Evolutionary conservation across 2,797 vertebrate species (phyloP), one percentile per base, ranked within the genome.

Genomic region (Chelidonichthys spinosus): DNA sequence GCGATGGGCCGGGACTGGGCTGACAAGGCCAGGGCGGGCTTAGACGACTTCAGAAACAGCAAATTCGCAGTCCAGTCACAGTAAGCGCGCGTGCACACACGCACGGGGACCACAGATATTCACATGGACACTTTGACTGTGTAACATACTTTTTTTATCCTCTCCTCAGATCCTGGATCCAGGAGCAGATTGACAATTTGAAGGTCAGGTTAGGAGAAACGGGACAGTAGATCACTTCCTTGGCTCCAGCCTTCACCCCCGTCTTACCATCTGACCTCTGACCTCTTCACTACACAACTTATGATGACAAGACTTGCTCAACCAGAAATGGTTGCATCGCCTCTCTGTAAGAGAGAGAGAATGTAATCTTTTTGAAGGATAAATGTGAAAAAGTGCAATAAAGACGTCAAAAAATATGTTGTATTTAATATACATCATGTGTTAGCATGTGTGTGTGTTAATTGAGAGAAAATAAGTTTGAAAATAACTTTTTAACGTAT

Each of bases 131-230:
- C 6, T 18, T 15, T 10, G 6, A 4, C 0, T 39, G 2, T 60
- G 1, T 78, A 37, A 79, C 46, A n/a, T 1, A 9, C 43, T 33
- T 43, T 13, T 79, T 40, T 18, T 79, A 2, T 67, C 10, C 35
- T 63, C 5, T 55, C 25, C 17, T 5, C 79, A 95, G 95, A 55
- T 33, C 0, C 59, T 93, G 90, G 89, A 7, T 93, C 2, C 0
- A 1, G 0, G 53, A 80, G 0, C 13, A 66, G 6, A 0, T 81
- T 0, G 44, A 84, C 0, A 79, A 32, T 10, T 0, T 90, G 0
- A 90, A 72, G 78, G 0, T 0, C 4, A 74, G 42, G 11, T 0
- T 85, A 0, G 1, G 2, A 0, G 71, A 74, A 17, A 0, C 10
- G 0, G 9, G 46, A 1, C 2, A 74, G 6, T 56, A 68, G 10